Percentiles rank a stretch among this genome's conserved stretches.
Evolutionary conservation across 2,797 vertebrate genomes (phyloP).

Genomic region (Limnodromus scolopaceus): DNA sequence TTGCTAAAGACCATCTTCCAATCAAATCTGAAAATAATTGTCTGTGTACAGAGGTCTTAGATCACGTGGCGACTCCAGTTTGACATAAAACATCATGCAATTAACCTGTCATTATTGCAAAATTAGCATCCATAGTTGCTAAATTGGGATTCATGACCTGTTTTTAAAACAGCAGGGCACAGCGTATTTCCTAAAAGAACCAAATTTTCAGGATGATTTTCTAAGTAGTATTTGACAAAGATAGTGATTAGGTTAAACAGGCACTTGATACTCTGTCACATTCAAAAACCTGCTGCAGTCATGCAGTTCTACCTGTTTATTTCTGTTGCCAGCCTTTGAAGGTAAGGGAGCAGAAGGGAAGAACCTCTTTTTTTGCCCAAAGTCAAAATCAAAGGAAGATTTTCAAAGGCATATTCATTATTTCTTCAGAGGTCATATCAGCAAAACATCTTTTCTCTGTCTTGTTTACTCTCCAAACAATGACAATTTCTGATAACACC

Average conservation of each 20-base stretch:
- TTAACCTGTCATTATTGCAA: neutral
- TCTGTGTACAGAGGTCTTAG: neutral
- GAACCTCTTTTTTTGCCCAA: neutral
- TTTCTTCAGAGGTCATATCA: neutral
- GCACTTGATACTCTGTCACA: neutral
- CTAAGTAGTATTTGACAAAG: neutral
- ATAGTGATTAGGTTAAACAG: neutral
- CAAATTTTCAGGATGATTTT: neutral
- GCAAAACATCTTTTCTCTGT: neutral
- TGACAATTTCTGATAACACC: neutral
- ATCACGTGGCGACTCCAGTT: neutral
- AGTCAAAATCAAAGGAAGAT: neutral
- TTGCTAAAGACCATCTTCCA: neutral
- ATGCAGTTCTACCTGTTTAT: neutral
- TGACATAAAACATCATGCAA: neutral
- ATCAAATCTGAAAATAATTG: neutral
- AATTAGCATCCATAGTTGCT: neutral
- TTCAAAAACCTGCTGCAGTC: neutral
- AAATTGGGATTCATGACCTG: neutral
- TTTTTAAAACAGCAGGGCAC: neutral
- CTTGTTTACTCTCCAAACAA: neutral
- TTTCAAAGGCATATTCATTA: neutral
- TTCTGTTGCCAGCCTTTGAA: neutral
- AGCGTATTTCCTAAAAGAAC: neutral
- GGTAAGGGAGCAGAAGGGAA: neutral